Conservation (phyloP, 92 coral and sea anemone species). For the Palythoa grandis region DNA sequence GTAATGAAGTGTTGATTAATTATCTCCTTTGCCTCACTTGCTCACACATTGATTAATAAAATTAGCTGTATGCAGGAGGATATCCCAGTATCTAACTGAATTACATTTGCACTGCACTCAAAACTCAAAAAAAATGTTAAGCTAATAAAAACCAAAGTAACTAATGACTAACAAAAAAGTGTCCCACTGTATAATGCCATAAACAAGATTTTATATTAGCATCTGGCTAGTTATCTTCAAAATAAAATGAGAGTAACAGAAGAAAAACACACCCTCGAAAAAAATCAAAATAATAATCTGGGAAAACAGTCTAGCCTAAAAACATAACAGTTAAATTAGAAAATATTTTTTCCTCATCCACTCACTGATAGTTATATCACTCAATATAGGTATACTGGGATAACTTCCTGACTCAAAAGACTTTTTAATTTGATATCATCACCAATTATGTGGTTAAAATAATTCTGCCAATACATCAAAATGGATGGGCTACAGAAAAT, state of each 20-base stretch:
- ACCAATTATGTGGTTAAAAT: neutral
- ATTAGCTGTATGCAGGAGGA: conserved; percentile 16
- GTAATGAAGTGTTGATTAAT: conserved; percentile 89
- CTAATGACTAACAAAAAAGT: neutral
- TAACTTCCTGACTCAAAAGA: conserved; percentile 25
- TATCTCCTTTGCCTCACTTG: conserved; percentile 76
- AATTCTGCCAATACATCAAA: neutral
- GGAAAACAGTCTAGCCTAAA: too few species aligned
- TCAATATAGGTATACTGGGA: neutral
- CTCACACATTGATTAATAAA: conserved; percentile 88
- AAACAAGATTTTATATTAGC: too few species aligned
- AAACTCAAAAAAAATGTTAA: neutral
- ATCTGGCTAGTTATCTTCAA: too few species aligned
- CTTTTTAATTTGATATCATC: neutral
- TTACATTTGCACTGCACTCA: neutral
- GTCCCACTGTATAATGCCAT: neutral
- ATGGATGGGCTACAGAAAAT: neutral
- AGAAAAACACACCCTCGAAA: too few species aligned
- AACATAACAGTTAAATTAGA: neutral
- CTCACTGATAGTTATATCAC: neutral
- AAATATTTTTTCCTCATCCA: neutral
- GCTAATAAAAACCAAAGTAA: neutral
- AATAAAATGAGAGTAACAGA: too few species aligned
- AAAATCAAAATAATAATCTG: too few species aligned
- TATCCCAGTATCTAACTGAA: conserved; percentile 10